These are phyloP conservation scores for Drosophila melanogaster DNA, from an alignment of 1,140 invertebrate genomes.

Conservation along the genomic window Release_6_plus_ISO1_MT NT_033777.3:5792001-5792500, in stretches of 20 bases:
- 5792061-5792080: not conserved
- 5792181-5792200: conserved; percentile 28
- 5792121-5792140: conserved; percentile 1
- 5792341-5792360: conserved; percentile 74
- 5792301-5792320: conserved; percentile 78
- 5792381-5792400: conserved; percentile 95
- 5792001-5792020: conserved; percentile 94
- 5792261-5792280: conserved; percentile 73
- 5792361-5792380: conserved; percentile 87
- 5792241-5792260: conserved; percentile 63
- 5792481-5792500: conserved; percentile 88
- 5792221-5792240: conserved; percentile 43
- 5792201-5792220: conserved; percentile 17
- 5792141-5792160: conserved; percentile 8
- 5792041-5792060: conserved; percentile 88
- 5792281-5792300: conserved; percentile 77
- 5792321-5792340: conserved; percentile 72
- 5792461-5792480: conserved; percentile 82
- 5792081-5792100: conserved; percentile 56
- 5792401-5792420: conserved; percentile 94
- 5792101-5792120: conserved; percentile 64
- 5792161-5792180: conserved; percentile 21
- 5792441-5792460: conserved; percentile 86
- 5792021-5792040: conserved; percentile 90
- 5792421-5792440: conserved; percentile 90